Base-by-base conservation (phyloP, 2,888 invertebrate genomes). In the Blastobasis lacticolella region DNA sequence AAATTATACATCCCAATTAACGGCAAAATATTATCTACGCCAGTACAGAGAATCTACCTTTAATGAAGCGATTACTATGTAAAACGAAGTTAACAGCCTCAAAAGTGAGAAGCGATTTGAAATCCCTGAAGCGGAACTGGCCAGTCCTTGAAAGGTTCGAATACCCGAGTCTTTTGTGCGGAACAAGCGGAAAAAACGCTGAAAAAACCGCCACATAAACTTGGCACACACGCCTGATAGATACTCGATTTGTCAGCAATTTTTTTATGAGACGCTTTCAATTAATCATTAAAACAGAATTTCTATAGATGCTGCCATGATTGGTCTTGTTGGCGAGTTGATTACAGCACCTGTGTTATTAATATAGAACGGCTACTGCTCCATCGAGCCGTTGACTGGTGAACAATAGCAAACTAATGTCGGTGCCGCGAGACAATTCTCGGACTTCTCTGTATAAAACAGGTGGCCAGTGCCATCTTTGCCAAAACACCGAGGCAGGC, bases 91-190 rank as follows among this genome's bases (percentile, higher is more conserved):
- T 45, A 49, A 49, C 45, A 41, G 42, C 45, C 10, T 38, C 23
- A 38, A 37, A 45, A 40, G 4, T 38, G 49, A 40, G 48, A 36
- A 48, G n/a, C 47, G 36, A 53, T 45, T 47, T 41, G 45, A 45
- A 38, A 64, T 56, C 67, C 75, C 81, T 82, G 83, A 83, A 84
- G 84, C 78, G 75, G 68, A 78, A 75, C 79, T 59, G 56, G 58
- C 48, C 55, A 73, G 79, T 73, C 84, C 84, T 86, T 85, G 85
- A 81, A 67, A 72, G 71, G 86, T 84, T 85, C 83, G 75, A 66
- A 70, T 67, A 85, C 84, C 84, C 69, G 65, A 68, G 63, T 61
- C 76, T 75, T 78, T 82, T 80, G 78, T 81, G 67, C 63, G 66
- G 68, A 68, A 66, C 61, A 56, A 50, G 50, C 53, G 55, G 60